A percentile compares a stretch with the other conserved stretches of the same genome.
Conservation (phyloP, 2,888 invertebrate genomes). For the Hoplodrina blanda region DNA sequence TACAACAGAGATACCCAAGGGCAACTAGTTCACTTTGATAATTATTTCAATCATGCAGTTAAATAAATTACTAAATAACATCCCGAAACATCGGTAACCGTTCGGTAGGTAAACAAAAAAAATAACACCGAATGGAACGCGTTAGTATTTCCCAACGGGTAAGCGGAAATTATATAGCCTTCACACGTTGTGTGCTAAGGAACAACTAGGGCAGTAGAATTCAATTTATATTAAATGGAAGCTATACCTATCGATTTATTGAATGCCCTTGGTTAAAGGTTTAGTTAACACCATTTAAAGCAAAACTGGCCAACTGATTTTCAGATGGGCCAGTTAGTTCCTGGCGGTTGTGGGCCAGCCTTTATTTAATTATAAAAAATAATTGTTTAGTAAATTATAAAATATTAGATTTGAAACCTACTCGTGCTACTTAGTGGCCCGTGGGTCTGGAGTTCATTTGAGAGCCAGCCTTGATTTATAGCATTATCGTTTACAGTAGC, state of each 20-base stretch:
- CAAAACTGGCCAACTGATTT: no score
- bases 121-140: not conserved
- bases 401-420: no score
- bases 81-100: constrained; percentile 10
- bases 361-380: no score
- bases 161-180: not conserved
- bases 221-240: not conserved
- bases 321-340: no score
- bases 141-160: not conserved
- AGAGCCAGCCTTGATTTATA: no score
- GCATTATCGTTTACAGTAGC: not conserved
- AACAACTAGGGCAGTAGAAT: not conserved
- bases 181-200: not conserved
- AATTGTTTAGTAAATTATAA: no score
- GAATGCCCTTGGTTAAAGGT: not conserved
- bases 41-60: constrained; percentile 32
- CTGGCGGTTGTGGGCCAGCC: no score
- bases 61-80: constrained; percentile 31
- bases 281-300: not conserved
- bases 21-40: constrained; percentile 28
- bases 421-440: no score
- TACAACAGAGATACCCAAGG: constrained; percentile 33
- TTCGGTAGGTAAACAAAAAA: no score
- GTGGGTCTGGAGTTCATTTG: no score
- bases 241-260: constrained; percentile 8